Evolutionary conservation across 2,113 vertebrate species (phyloP).

Genomic region (Saccopteryx leptura): DNA sequence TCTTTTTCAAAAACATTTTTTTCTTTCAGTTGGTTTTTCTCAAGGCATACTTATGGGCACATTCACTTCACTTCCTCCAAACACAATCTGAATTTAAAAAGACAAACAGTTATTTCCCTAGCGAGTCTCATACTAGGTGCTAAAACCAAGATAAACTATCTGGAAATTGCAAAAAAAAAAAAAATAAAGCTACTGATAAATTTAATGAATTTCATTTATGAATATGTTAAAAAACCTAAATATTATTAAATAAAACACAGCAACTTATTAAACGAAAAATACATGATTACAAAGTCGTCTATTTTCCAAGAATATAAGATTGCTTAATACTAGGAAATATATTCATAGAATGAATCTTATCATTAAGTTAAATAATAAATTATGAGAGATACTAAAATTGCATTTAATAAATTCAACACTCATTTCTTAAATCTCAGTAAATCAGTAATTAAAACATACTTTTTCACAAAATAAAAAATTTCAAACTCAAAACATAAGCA

Average conservation of each 20-base stretch:
- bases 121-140: background rate
- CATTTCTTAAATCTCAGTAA: constrained; percentile 4
- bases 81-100: background rate
- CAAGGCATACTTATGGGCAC: background rate
- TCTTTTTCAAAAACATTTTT: background rate
- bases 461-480: background rate
- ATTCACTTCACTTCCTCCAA: background rate
- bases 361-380: constrained; percentile 35
- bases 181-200: background rate
- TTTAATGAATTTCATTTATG: background rate
- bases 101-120: background rate
- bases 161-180: background rate
- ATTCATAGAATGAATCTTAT: background rate
- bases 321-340: background rate
- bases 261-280: background rate
- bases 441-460: no score
- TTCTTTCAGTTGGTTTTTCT: background rate
- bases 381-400: constrained; percentile 3
- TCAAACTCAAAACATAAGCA: background rate
- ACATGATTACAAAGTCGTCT: background rate
- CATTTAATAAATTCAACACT: background rate
- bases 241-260: background rate
- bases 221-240: background rate
- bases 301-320: background rate
- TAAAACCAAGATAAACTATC: background rate